Conservation (phyloP, 2,888 invertebrate genomes). For the Iselma pallidipennis region DNA sequence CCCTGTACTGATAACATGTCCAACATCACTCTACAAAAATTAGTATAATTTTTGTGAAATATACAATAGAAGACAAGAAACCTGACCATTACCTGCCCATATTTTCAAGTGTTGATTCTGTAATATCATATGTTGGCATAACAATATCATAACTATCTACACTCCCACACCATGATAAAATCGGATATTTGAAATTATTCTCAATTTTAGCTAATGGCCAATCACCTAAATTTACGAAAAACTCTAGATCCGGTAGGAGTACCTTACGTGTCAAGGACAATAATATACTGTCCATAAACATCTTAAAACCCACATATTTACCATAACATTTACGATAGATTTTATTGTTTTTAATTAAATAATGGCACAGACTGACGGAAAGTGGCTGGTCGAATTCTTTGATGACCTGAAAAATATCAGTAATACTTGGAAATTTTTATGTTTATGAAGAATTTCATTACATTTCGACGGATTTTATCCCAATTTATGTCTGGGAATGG, state of each 20-base stretch:
- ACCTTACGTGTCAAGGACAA: constrained; percentile 81
- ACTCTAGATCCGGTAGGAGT: constrained; percentile 81
- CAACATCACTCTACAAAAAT: constrained; percentile 68
- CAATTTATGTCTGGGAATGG: constrained; percentile 73
- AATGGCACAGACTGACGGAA: constrained; percentile 88
- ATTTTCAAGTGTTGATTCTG: constrained; percentile 88
- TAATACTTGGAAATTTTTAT: neutral
- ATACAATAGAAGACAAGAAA: neutral
- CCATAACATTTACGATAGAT: constrained; percentile 90
- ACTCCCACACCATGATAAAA: constrained; percentile 98
- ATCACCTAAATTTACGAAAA: constrained; percentile 92
- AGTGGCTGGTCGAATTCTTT: constrained; percentile 76
- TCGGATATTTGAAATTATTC: constrained; percentile 65
- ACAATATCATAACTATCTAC: constrained; percentile 83
- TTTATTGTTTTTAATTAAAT: constrained; percentile 80
- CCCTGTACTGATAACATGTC: constrained; percentile 92
- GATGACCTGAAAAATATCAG: constrained; percentile 50
- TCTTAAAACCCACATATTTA: constrained; percentile 92
- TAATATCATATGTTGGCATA: constrained; percentile 94
- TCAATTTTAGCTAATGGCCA: constrained; percentile 78
- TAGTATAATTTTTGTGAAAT: neutral
- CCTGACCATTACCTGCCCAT: constrained; percentile 78
- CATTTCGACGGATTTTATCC: constrained; percentile 60
- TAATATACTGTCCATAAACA: constrained; percentile 90
- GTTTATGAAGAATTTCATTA: constrained; percentile 25